Evolutionary conservation across 2,888 invertebrate genomes (phyloP).

Genomic region (Leptopilina syphax): DNA sequence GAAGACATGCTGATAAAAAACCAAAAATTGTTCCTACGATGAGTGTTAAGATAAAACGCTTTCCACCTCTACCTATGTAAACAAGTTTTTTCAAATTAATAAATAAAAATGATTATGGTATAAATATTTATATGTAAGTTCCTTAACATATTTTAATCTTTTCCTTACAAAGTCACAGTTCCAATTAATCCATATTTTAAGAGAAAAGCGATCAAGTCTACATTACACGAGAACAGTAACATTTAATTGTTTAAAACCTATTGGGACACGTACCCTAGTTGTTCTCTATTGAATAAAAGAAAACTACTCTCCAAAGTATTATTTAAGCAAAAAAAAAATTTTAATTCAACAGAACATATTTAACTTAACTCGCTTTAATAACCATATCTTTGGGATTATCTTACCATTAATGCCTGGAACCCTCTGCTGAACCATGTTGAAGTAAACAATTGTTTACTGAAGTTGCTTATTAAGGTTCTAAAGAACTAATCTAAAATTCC

Average conservation of each 20-base stretch:
- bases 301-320: neutral
- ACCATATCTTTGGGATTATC: neutral
- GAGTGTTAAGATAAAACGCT: conserved; percentile 84
- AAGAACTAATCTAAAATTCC: neutral
- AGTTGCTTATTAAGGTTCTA: neutral
- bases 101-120: neutral
- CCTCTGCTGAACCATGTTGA: conserved; percentile 50
- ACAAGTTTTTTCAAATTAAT: neutral
- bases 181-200: too few relatives aligned
- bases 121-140: too few relatives aligned
- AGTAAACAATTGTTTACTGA: conserved; percentile 18
- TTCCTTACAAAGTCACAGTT: too few relatives aligned
- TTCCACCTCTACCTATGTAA: conserved; percentile 76
- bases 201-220: too few relatives aligned
- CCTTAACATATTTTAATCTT: too few relatives aligned
- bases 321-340: conserved; percentile 8
- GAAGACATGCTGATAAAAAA: conserved; percentile 87
- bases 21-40: conserved; percentile 86
- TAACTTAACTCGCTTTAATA: neutral
- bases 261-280: too few relatives aligned
- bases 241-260: too few relatives aligned
- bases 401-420: conserved; percentile 53
- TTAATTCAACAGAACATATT: neutral
- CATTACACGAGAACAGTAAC: too few relatives aligned
- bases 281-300: too few relatives aligned